Evolutionary conservation across 2,888 invertebrate genomes (phyloP).

Genomic region (Prosapia bicincta): DNA sequence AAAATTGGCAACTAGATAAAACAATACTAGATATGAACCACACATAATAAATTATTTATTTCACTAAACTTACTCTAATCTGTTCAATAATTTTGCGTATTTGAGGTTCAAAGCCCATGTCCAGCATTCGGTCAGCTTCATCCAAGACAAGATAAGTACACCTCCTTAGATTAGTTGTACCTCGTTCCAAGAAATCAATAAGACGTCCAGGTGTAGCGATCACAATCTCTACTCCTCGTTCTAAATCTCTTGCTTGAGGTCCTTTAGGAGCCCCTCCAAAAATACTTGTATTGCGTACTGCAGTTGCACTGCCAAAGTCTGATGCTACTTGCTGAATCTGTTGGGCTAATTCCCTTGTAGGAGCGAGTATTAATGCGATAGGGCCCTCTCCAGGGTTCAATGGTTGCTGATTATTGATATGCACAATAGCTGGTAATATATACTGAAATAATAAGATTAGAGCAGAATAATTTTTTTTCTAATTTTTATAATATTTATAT

Average conservation of each 20-base stretch:
- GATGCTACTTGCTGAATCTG: slow-evolving; percentile 87
- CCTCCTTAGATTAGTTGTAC: slow-evolving; percentile 63
- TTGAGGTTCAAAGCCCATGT: slow-evolving; percentile 99
- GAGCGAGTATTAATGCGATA: slow-evolving; percentile 84
- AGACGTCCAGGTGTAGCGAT: slow-evolving; percentile 95
- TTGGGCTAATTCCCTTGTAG: slow-evolving; percentile 84
- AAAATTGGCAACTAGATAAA: no score
- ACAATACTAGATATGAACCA: no score
- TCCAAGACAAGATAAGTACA: slow-evolving; percentile 86
- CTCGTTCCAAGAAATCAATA: slow-evolving; percentile 89
- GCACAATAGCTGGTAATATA: slow-evolving; percentile 90
- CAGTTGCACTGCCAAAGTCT: slow-evolving; percentile 86
- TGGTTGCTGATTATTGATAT: slow-evolving; percentile 87
- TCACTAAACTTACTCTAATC: slow-evolving; percentile 60
- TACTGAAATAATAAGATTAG: slow-evolving; percentile 53
- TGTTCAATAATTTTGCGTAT: slow-evolving; percentile 95
- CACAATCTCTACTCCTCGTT: slow-evolving; percentile 88
- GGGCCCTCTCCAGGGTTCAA: slow-evolving; percentile 89
- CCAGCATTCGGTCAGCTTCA: slow-evolving; percentile 96
- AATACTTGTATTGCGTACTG: slow-evolving; percentile 87
- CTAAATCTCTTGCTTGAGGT: slow-evolving; percentile 79
- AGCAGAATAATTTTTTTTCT: no score
- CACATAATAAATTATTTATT: no score
- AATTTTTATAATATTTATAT: no score
- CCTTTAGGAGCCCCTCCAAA: slow-evolving; percentile 99